These are phyloP conservation scores for Corydoras sp. DNA, from an alignment of 2,113 vertebrate species.

Conservation along the genomic window DNA sequence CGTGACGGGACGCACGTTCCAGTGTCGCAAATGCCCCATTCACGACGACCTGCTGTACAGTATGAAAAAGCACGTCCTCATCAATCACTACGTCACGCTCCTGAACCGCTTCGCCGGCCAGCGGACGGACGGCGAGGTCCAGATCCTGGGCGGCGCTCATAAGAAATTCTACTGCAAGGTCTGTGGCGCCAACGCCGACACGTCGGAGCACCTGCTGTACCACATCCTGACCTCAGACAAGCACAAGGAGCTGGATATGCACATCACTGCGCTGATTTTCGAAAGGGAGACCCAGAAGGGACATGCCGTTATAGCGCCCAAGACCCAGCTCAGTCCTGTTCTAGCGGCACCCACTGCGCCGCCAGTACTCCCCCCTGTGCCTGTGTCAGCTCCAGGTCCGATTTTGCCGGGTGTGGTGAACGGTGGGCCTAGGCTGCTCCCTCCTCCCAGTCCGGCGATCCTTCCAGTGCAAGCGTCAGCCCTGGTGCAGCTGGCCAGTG, in stretches of 20 bases:
- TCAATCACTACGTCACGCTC: slow-evolving; percentile 58
- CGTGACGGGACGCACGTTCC: slow-evolving; percentile 52
- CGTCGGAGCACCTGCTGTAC: slow-evolving; percentile 82
- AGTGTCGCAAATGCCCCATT: slow-evolving; percentile 59
- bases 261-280: slow-evolving; percentile 79
- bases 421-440: slow-evolving; percentile 54
- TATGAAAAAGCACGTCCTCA: slow-evolving; percentile 68
- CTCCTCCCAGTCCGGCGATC: slow-evolving; percentile 56
- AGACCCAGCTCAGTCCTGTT: slow-evolving; percentile 43
- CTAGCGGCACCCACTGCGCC: slow-evolving; percentile 35
- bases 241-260: slow-evolving; percentile 79
- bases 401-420: slow-evolving; percentile 45
- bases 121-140: slow-evolving; percentile 43
- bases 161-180: slow-evolving; percentile 83
- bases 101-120: slow-evolving; percentile 61
- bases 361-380: slow-evolving; percentile 38
- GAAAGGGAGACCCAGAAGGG: slow-evolving; percentile 62
- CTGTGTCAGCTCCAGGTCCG: slow-evolving; percentile 2
- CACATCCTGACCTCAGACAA: slow-evolving; percentile 82
- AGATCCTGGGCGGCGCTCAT: slow-evolving; percentile 22
- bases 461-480: slow-evolving; percentile 68
- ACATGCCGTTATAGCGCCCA: slow-evolving; percentile 66
- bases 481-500: slow-evolving; percentile 68
- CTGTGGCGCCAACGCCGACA: slow-evolving; percentile 74
- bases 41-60: slow-evolving; percentile 56